These are phyloP conservation scores for Echinometra lucunter DNA, from an alignment of 53 echinoderm and acorn worm genomes.

Conservation along the genomic window DNA sequence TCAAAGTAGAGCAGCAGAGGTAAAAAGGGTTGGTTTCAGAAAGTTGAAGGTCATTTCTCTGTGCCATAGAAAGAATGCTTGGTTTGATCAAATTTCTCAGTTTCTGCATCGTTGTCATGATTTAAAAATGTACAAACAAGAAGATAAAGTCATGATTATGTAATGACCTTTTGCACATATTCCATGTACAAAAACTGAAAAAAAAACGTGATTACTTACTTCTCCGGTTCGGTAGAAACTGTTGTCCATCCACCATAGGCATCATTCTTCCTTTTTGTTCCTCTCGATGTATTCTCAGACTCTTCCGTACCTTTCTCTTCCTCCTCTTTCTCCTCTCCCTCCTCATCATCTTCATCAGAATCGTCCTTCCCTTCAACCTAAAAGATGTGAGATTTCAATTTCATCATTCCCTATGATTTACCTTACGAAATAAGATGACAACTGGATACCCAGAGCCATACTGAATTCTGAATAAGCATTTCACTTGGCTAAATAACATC, in stretches of 20 bases:
- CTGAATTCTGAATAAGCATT: too few species aligned
- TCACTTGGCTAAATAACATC: too few species aligned
- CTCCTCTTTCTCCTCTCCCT: conserved; percentile 44
- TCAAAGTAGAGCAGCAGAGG: too few species aligned
- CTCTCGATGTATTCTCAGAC: conserved; percentile 34
- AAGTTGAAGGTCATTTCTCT: conserved; percentile 77
- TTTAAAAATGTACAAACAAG: not conserved
- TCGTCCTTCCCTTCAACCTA: not conserved
- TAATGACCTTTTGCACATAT: not conserved
- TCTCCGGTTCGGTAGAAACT: conserved; percentile 51
- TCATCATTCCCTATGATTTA: too few species aligned
- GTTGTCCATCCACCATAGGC: conserved; percentile 89
- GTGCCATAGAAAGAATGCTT: not conserved
- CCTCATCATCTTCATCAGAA: conserved; percentile 8
- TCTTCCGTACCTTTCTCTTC: conserved; percentile 31
- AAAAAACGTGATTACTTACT: conserved; percentile 39
- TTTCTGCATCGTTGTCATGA: not conserved
- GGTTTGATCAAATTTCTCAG: not conserved
- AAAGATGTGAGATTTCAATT: not conserved
- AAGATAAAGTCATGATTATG: not conserved
- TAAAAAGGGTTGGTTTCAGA: conserved; percentile 71
- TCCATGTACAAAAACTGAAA: not conserved
- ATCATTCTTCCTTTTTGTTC: conserved; percentile 76
- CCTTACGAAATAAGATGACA: too few species aligned
- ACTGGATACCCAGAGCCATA: too few species aligned